Base-by-base conservation (phyloP, 2,797 vertebrate species). In the Otus scops region DNA sequence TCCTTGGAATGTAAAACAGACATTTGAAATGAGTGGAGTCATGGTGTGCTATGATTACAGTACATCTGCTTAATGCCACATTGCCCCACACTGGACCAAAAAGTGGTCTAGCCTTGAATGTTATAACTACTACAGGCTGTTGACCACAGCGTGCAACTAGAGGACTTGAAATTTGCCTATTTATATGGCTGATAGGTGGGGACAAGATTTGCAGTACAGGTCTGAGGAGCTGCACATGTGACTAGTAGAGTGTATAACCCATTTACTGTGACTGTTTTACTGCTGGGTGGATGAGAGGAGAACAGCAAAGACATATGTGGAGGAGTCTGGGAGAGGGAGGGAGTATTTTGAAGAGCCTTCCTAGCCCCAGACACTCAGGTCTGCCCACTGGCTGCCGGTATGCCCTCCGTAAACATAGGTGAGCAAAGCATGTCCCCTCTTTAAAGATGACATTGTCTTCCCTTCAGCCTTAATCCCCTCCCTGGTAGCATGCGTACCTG, bases 401-500 rank as follows among this genome's bases (percentile, higher is more conserved):
- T n/a, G 69, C 4, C 32, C 24, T 75, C 32, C 45, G 19, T n/a
- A 63, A 38, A 30, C 21, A 61, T 27, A 15, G 15, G 11, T 70
- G 21, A 32, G 39, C 56, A 91, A 47, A 84, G 28, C 36, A 54
- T 14, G 7, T 71, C 13, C 24, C 34, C 32, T 74, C 18, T 63
- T 43, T 70, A 59, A 57, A 51, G 39, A 39, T 9, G 36, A 16
- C 13, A 11, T 7, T 54, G 27, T 36, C 65, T 64, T 61, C 53
- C 22, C 20, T 75, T 71, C 69, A 84, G 77, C 53, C n/a, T 71
- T 41, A 34, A 13, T 73, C 7, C 13, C 22, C 13, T 30, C 14
- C 16, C 9, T 4, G 1, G 24, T 19, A 76, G 54, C 36, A n/a
- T 6, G 16, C 0, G 0, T 39, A 67, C 9, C 23, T 26, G 3